phyloP scores from a whole-genome alignment of 2,888 invertebrate genomes.

The Dicranocentrus wangi region DNA sequence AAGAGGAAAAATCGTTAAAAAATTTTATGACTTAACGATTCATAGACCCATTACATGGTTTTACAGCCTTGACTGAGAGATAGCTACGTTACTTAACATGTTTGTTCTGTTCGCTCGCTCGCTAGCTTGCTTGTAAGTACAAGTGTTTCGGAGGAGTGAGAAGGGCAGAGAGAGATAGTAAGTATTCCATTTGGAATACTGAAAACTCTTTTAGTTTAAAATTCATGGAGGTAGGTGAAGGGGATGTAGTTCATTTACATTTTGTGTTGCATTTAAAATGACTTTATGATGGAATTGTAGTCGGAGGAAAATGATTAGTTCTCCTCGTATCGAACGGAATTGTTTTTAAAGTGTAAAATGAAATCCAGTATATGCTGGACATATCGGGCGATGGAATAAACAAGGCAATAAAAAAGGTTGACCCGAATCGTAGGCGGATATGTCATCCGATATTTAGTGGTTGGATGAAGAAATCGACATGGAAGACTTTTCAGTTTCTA shows the following conservation, averaged over 20 bases:
- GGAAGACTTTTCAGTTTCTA: too few relatives aligned
- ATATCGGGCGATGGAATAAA: too few relatives aligned
- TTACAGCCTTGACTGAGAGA: slow-evolving; percentile 20
- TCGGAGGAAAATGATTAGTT: neutral
- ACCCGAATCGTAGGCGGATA: too few relatives aligned
- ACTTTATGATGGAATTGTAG: neutral
- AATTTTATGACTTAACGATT: slow-evolving; percentile 49
- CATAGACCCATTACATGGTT: slow-evolving; percentile 42
- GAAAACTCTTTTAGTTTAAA: slow-evolving; percentile 23
- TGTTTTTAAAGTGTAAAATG: too few relatives aligned
- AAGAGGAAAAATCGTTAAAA: slow-evolving; percentile 21
- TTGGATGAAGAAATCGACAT: too few relatives aligned
- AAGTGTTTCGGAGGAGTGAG: too few relatives aligned
- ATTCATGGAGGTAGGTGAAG: slow-evolving; percentile 5
- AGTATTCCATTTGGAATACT: slow-evolving; percentile 18
- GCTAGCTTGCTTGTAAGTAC: neutral
- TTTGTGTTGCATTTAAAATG: neutral
- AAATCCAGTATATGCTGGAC: too few relatives aligned
- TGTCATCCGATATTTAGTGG: too few relatives aligned
- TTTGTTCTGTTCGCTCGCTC: neutral
- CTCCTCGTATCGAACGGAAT: too few relatives aligned
- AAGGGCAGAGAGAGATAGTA: neutral
- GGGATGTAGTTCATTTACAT: neutral
- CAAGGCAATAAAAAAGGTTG: too few relatives aligned
- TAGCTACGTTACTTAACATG: neutral